Conservation (phyloP, 2,113 vertebrate genomes). For the Fulmarus glacialis region DNA sequence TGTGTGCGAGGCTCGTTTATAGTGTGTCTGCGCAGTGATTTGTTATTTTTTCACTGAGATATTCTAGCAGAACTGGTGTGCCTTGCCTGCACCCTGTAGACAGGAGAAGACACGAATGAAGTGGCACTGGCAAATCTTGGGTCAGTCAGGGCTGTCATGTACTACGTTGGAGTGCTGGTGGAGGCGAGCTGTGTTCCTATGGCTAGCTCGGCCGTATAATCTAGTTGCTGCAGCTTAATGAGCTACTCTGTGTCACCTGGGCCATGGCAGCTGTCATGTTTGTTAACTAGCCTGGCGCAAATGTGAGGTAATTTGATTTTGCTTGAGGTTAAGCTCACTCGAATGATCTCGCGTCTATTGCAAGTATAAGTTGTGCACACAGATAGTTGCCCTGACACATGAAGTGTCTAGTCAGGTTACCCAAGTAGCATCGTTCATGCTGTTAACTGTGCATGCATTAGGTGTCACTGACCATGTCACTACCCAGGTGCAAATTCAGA, state of each 20-base stretch:
- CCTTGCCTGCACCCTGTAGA: not conserved
- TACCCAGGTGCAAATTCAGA: not conserved
- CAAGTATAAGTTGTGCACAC: not conserved
- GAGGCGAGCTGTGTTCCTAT: not conserved
- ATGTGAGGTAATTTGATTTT: not conserved
- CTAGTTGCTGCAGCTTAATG: not conserved
- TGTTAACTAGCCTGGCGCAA: not conserved
- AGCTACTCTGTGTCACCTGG: not conserved
- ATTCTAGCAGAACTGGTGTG: not conserved
- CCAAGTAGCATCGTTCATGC: not conserved
- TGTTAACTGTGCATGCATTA: not conserved
- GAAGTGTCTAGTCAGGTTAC: not conserved
- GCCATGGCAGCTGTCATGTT: not conserved
- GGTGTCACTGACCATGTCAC: not conserved
- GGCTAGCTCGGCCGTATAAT: not conserved
- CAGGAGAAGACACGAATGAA: not conserved
- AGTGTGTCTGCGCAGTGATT: not conserved
- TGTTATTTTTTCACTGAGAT: not conserved
- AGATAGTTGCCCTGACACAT: not conserved
- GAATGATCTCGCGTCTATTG: rapidly evolving
- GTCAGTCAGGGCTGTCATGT: not conserved
- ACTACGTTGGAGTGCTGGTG: not conserved
- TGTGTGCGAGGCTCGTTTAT: not conserved
- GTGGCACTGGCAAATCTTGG: not conserved
- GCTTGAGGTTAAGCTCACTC: not conserved